Evolutionary conservation across 1,140 invertebrate genomes (phyloP), one percentile per base, ranked within the genome.

Genomic region (Babylonia areolata): DNA sequence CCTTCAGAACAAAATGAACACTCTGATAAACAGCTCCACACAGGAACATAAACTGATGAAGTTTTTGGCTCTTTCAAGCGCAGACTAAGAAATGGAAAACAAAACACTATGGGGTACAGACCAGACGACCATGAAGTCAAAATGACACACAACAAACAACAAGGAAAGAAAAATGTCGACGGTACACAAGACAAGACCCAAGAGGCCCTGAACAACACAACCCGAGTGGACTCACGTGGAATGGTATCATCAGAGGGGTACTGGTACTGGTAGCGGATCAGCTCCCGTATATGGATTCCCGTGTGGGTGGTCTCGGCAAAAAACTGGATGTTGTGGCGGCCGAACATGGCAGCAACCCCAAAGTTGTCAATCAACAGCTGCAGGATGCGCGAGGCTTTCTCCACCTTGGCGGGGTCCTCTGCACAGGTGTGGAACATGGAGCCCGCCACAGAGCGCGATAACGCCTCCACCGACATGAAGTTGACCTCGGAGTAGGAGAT

Each of bases 321-420:
- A 94, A 98, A 99, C 94, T 99, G 98, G 93, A 99, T 99, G 94
- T 99, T 99, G 71, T 98, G 97, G 77, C 97, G 96, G 3, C 98
- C 98, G 95, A 99, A 99, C 81, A 99, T 95, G 94, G 99, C 97
- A 77, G 97, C 97, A 42, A 97, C 97, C 75, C 98, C 98, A 96
- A 99, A 99, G 94, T 99, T 98, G 94, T 99, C 98, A 91, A 99
- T 99, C 91, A 94, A 87, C 23, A 93, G 84, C 88, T 93, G 92
- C 91, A 93, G 91, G 23, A 94, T 90, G 80, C 90, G 88, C 98
- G 96, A 94, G 97, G 98, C 93, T 85, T 91, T 92, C 82, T 98
- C 97, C 96, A 99, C 98, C 87, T 93, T 94, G 2, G 90, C 91
- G 0, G 93, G 93, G 77, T 94, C 91, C 39, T 92, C 91, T 20